These are phyloP conservation scores for Australoheros facetus DNA, from an alignment of 2,797 vertebrate genomes.

Conservation along the genomic window DNA sequence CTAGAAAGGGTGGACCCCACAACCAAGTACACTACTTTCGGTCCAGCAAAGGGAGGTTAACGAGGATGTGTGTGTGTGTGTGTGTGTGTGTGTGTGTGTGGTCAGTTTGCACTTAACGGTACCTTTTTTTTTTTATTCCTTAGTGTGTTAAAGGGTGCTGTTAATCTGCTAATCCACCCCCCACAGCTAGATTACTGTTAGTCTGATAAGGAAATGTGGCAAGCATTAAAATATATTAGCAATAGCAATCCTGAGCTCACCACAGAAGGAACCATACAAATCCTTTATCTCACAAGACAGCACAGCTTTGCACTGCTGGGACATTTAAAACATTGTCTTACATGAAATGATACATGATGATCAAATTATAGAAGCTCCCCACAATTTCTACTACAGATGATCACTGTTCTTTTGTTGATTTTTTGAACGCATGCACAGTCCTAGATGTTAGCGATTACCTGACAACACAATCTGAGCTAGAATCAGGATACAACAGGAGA, in stretches of 20 bases:
- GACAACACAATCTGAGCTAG: too few relatives aligned
- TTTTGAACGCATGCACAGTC: too few relatives aligned
- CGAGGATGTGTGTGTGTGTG: not conserved
- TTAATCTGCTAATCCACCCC: constrained; percentile 55
- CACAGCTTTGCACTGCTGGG: not conserved
- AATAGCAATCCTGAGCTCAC: constrained; percentile 9
- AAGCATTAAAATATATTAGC: constrained; percentile 40
- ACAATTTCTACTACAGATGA: too few relatives aligned
- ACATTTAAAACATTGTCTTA: not conserved
- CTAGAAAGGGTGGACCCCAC: too few relatives aligned
- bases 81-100: not conserved
- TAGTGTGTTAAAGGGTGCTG: not conserved
- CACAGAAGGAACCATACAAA: constrained; percentile 3
- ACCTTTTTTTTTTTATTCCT: too few relatives aligned
- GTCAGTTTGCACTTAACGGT: too few relatives aligned
- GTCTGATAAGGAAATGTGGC: constrained; percentile 48
- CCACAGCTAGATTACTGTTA: constrained; percentile 44
- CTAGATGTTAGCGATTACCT: too few relatives aligned
- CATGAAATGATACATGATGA: not conserved
- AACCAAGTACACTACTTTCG: too few relatives aligned
- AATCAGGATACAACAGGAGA: too few relatives aligned
- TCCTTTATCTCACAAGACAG: constrained; percentile 12
- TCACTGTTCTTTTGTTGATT: too few relatives aligned
- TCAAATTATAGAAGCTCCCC: not conserved
- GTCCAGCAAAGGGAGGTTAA: too few relatives aligned